Evolutionary conservation across 2,888 invertebrate species (phyloP), one percentile per base, ranked within the genome.

Genomic region (Nomada lathburiana): DNA sequence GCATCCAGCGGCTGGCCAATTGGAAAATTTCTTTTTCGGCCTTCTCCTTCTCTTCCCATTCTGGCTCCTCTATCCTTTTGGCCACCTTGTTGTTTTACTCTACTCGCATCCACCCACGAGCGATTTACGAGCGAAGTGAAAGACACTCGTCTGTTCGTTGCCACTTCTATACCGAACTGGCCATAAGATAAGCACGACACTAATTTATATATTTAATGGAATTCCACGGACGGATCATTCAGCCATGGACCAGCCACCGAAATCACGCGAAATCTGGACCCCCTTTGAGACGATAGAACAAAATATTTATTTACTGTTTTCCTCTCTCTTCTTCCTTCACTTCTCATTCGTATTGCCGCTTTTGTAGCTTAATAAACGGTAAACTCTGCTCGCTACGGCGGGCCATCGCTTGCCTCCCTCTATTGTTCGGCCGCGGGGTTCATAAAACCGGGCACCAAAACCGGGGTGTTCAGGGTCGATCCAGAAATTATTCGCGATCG

Each of bases 151-250:
- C 81, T 67, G 81, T 62, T 29, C 75, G 77, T 62, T 75, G 82
- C 70, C 76, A 81, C 70, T 80, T 88, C 85, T 83, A 88, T 84
- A 77, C 71, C 64, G 59, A 80, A 84, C 77, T 60, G 76, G 79
- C 71, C 76, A 75, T 78, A 57, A 36, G 36, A 75, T 79, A 18
- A 72, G 75, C 84, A 80, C 80, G 85, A 87, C 87, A 80, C 84
- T 83, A 84, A 83, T 91, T 89, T 89, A 88, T 89, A 85, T 88
- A 85, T 80, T 87, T 89, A 89, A 91, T 87, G 89, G 87, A 87
- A 91, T 91, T 90, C 86, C 74, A 78, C 44, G 60, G 68, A 64
- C 62, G 67, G 29, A 52, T 23, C 62, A 53, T 20, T 67, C 44
- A 26, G 52, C 7, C 29, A 59, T 52, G 20, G 76, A 70, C 68